Evolutionary conservation across 35 echinoderm and acorn worm species (phyloP).

Genomic region (Heliocidaris tuberculata): DNA sequence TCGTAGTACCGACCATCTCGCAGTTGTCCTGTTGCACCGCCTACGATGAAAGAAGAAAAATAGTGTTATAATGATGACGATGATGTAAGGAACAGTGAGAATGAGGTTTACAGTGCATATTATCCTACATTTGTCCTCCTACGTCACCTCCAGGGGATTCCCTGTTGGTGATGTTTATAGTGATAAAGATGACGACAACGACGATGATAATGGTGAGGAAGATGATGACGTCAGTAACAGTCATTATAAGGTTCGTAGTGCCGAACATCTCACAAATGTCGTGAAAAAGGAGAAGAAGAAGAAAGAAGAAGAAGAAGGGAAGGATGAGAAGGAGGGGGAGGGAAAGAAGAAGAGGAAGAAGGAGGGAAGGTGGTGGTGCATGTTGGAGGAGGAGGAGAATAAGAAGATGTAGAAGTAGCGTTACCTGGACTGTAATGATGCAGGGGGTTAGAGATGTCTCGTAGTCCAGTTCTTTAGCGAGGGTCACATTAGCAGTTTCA

Average conservation of each 20-base stretch:
- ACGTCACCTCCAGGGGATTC: neutral
- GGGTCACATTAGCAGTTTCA: neutral
- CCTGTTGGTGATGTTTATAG: neutral
- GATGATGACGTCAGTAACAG: neutral
- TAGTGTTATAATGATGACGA: neutral
- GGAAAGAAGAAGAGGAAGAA: neutral
- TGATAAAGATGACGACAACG: neutral
- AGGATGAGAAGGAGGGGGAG: neutral
- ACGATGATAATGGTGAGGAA: neutral
- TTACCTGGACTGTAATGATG: slow-evolving; percentile 16
- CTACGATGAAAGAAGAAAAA: neutral
- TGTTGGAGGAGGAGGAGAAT: neutral
- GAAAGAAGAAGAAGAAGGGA: too few relatives aligned
- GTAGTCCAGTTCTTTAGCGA: neutral
- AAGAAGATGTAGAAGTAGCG: neutral
- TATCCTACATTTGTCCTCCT: neutral
- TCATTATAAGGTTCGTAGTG: too few relatives aligned
- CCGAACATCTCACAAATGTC: too few relatives aligned
- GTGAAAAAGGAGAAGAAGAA: too few relatives aligned
- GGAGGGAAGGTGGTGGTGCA: neutral
- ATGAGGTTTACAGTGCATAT: neutral
- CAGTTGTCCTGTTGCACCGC: neutral
- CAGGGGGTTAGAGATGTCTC: neutral
- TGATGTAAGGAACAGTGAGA: neutral
- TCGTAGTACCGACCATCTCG: neutral